Conservation (phyloP, 2,797 vertebrate species). For the Remorina albescens region DNA sequence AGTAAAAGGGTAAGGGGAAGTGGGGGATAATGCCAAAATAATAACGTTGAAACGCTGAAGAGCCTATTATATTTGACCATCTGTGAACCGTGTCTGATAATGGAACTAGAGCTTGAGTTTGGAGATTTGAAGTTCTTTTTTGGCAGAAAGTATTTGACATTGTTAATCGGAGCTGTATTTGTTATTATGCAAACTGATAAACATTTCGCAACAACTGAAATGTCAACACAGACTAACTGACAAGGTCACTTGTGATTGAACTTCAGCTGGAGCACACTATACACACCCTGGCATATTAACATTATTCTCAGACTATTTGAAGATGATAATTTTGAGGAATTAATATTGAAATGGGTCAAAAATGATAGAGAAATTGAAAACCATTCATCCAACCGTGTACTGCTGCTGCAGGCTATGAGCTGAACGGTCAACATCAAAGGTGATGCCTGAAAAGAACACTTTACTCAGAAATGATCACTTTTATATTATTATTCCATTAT, state of each 20-base stretch:
- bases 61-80: constrained; percentile 57
- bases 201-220: constrained; percentile 11
- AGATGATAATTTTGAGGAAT: neutral
- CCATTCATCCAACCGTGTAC: neutral
- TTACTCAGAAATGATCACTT: constrained; percentile 3
- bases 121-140: constrained; percentile 30
- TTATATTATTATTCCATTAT: constrained; percentile 4
- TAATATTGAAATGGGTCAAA: neutral
- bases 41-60: constrained; percentile 46
- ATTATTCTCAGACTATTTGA: neutral
- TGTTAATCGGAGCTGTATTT: constrained; percentile 30
- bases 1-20: constrained; percentile 23
- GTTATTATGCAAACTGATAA: constrained; percentile 16
- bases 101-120: constrained; percentile 26
- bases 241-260: neutral
- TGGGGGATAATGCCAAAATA: constrained; percentile 42
- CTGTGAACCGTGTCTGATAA: constrained; percentile 57
- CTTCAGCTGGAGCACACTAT: neutral
- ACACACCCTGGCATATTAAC: constrained; percentile 6
- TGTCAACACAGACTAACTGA: constrained; percentile 1
- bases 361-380: constrained; percentile 18
- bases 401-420: constrained; percentile 7
- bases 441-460: constrained; percentile 28
- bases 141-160: constrained; percentile 26
- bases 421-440: constrained; percentile 39